Percentiles rank a stretch among this genome's conserved stretches.
These are phyloP conservation scores for Chlamydotis undulata DNA, from an alignment of 2,113 vertebrate genomes.

Conservation along the genomic window DNA sequence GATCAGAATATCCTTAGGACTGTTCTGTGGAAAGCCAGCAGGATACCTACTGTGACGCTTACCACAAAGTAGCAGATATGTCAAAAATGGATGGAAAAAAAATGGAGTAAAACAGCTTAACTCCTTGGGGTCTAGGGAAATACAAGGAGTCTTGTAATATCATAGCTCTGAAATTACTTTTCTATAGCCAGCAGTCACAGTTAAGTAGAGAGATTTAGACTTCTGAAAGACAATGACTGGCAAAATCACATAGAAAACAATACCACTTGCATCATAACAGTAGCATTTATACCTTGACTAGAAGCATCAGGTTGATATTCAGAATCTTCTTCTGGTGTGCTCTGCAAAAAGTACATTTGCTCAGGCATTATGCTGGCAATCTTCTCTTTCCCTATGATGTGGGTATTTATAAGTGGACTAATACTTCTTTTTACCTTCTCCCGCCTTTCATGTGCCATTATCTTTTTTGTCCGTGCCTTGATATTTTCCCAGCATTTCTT, in stretches of 20 bases:
- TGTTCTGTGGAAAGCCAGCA: neutral
- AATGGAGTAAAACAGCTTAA: neutral
- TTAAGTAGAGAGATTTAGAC: neutral
- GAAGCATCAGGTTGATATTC: constrained; percentile 77
- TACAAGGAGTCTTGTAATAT: neutral
- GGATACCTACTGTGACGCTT: neutral
- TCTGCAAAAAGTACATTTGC: constrained; percentile 84
- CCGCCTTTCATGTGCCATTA: constrained; percentile 83
- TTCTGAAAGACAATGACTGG: neutral
- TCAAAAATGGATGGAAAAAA: neutral
- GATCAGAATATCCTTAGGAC: neutral
- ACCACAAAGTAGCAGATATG: neutral
- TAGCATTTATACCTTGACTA: constrained; percentile 73
- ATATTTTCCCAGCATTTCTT: constrained; percentile 89
- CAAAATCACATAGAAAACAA: neutral
- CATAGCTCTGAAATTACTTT: neutral
- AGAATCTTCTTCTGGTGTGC: constrained; percentile 78
- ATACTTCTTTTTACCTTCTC: constrained; percentile 82
- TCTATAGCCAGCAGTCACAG: neutral
- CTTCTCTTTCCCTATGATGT: constrained; percentile 81
- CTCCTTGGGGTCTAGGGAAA: neutral
- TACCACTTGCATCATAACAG: neutral
- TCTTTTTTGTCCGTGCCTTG: constrained; percentile 87
- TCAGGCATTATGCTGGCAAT: constrained; percentile 79
- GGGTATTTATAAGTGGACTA: constrained; percentile 78